Base-by-base conservation (phyloP, 2,888 invertebrate species). In the Lithophane semibrunnea region DNA sequence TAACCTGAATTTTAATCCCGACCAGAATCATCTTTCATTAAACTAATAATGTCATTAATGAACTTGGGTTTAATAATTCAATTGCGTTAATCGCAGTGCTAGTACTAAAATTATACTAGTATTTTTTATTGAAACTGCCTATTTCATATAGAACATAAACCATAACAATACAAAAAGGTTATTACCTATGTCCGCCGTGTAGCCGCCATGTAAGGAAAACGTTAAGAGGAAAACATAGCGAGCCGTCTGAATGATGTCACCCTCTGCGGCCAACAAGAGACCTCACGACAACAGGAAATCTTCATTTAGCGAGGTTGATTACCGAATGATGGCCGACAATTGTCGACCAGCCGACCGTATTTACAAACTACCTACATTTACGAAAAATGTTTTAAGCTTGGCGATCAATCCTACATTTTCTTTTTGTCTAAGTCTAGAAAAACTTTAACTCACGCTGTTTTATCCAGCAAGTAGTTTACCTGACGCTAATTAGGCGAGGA, bases 221-320 rank as follows among this genome's bases (percentile, higher is more conserved):
- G 37, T 68, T 82, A 78, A 85, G 75, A 88, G 88, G 88, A 89
- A 90, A 89, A 88, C 79, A 87, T 74, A 74, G 84, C 75, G 86
- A 80, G 83, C 77, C 79, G 72, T 83, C 69, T 73, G 81, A 83
- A 81, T 92, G 92, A 92, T 89, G 88, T 92, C 92, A 92, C 87
- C 82, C 77, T 80, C 72, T 80, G 74, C 84, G 88, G 84, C 82
- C 83, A 84, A 87, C 86, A 79, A 69, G 80, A 82, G 88, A 87
- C 87, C 88, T 86, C 86, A 87, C 85, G 88, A 88, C 83, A 91
- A 92, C 93, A 92, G 93, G 93, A 93, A 92, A 89, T 88, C 85
- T 91, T 91, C 89, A 88, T 91, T 91, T 91, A 91, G 73, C 88
- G 84, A 87, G 80, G 84, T 88, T 85, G 84, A 89, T 89, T 87